Percentiles rank a stretch among this genome's conserved stretches.
These are phyloP conservation scores for Malurus melanocephalus DNA, from an alignment of 2,113 vertebrate genomes.

Conservation along the genomic window DNA sequence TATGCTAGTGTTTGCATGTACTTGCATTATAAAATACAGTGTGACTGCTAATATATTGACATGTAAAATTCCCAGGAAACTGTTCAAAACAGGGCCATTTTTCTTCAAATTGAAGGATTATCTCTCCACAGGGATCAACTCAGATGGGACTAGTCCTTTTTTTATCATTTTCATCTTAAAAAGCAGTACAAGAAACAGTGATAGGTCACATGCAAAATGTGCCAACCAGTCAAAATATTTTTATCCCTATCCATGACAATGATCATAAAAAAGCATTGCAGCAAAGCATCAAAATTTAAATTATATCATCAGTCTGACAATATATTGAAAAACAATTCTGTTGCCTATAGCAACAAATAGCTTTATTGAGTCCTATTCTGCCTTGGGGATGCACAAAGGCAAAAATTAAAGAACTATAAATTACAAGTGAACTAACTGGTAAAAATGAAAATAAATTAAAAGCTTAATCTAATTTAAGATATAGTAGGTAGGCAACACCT, in stretches of 20 bases:
- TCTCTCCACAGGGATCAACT: background rate
- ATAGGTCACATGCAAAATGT: background rate
- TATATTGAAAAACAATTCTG: slow-evolving; percentile 9
- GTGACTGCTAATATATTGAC: background rate
- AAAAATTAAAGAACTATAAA: slow-evolving; percentile 18
- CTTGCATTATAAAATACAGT: background rate
- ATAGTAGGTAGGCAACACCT: background rate
- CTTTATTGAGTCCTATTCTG: background rate
- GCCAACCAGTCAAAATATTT: slow-evolving; percentile 50
- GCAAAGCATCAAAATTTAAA: slow-evolving; percentile 34
- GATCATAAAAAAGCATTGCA: background rate
- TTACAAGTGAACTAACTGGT: background rate
- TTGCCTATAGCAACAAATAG: slow-evolving; percentile 24
- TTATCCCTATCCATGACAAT: background rate
- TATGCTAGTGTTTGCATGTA: background rate
- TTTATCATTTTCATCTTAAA: background rate
- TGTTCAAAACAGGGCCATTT: background rate
- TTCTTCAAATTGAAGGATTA: background rate
- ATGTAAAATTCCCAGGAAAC: background rate
- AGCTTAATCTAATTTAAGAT: background rate
- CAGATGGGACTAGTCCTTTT: background rate
- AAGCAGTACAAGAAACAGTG: background rate
- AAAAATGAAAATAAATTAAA: background rate
- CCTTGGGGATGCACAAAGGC: background rate
- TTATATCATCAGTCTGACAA: slow-evolving; percentile 11